A percentile compares a stretch with the other conserved stretches of the same genome.
These are phyloP conservation scores for Anguilla marmorata DNA, from an alignment of 2,797 vertebrate species.

Conservation along the genomic window DNA sequence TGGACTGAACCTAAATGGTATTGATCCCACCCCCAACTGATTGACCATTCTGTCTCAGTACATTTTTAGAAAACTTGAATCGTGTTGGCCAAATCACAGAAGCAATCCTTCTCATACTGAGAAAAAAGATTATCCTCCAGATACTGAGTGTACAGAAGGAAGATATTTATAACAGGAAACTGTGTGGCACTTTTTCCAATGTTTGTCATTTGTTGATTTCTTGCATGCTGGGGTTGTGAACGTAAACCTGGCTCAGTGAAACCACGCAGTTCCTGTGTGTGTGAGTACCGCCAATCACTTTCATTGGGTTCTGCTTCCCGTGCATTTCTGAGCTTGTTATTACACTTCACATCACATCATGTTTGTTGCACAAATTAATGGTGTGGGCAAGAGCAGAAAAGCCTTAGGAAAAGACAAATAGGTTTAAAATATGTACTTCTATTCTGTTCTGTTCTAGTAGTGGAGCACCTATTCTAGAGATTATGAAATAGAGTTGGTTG, in stretches of 20 bases:
- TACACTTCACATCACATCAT: background rate
- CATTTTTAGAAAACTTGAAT: background rate
- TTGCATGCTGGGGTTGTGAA: background rate
- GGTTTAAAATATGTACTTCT: background rate
- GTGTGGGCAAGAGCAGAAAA: background rate
- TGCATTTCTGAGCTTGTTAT: background rate
- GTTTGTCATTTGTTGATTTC: slow-evolving; percentile 13
- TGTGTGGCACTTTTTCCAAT: background rate
- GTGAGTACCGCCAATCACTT: background rate
- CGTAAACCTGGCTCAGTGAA: background rate
- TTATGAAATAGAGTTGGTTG: too few relatives aligned
- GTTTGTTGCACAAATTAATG: background rate
- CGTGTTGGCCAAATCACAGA: background rate
- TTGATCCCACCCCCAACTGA: background rate
- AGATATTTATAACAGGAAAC: background rate
- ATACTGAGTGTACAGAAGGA: background rate
- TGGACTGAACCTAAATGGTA: background rate
- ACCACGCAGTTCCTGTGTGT: too few relatives aligned
- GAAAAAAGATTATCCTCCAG: background rate
- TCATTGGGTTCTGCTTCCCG: background rate
- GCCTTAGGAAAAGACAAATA: background rate
- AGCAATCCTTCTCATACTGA: background rate
- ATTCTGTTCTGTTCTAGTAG: too few relatives aligned
- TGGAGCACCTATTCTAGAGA: too few relatives aligned
- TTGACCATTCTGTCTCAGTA: background rate